phyloP scores from a whole-genome alignment of 1,140 invertebrate genomes.

The Lineus longissimus region DNA sequence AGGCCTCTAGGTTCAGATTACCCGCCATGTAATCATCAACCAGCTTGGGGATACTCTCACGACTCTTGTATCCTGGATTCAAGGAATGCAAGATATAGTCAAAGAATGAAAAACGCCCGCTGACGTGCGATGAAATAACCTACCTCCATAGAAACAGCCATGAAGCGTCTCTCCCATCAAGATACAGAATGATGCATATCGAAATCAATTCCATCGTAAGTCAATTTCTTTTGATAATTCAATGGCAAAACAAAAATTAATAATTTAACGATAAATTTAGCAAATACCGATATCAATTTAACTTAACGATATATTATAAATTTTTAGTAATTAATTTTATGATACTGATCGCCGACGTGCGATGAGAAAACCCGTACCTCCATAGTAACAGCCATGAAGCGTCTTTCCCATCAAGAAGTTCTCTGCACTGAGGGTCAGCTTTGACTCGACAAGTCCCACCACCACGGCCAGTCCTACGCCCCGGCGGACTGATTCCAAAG shows the following conservation, averaged over 20 bases:
- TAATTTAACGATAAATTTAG: no score
- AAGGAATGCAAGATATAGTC: no score
- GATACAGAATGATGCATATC: no score
- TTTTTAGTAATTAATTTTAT: no score
- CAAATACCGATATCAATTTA: no score
- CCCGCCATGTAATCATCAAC: constrained; percentile 1
- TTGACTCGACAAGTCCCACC: neutral
- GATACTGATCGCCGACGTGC: no score
- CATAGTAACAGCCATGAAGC: neutral
- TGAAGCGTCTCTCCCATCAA: no score
- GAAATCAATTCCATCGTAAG: no score
- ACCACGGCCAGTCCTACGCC: neutral
- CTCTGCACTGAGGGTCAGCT: neutral
- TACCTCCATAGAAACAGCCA: constrained; percentile 2
- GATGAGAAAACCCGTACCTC: neutral
- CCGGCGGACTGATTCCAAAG: neutral
- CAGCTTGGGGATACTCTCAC: neutral
- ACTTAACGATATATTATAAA: no score
- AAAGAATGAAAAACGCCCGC: no score
- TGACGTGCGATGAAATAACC: neutral
- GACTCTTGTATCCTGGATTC: neutral
- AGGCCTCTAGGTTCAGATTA: neutral
- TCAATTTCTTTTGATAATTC: no score
- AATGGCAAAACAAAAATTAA: no score
- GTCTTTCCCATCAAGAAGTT: neutral